Conservation (phyloP, 2,888 invertebrate genomes). For the Lithosia quadra region DNA sequence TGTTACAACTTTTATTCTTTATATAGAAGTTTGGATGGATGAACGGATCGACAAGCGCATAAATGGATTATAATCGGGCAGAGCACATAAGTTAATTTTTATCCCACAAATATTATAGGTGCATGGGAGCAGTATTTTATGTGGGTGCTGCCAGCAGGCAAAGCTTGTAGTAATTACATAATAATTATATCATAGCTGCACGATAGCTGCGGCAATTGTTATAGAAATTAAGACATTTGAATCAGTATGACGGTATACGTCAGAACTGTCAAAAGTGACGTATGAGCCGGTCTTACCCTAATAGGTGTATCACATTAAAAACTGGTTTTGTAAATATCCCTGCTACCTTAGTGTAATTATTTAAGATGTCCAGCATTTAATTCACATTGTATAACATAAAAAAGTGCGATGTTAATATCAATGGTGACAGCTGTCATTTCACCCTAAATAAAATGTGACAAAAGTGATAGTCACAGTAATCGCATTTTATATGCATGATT, state of each 20-base stretch:
- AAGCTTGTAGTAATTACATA: no score
- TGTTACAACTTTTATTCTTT: no score
- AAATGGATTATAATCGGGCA: no score
- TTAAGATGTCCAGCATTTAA: not conserved
- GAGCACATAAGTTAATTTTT: no score
- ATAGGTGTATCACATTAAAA: not conserved
- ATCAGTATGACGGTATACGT: constrained; percentile 1
- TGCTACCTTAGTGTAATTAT: not conserved
- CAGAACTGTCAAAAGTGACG: not conserved
- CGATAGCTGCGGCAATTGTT: no score
- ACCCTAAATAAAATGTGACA: not conserved
- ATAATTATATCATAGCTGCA: not conserved
- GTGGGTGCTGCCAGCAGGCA: no score
- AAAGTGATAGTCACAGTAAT: not conserved
- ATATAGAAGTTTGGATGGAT: no score
- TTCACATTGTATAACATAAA: not conserved
- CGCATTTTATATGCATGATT: not conserved
- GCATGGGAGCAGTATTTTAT: no score
- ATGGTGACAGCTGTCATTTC: constrained; percentile 2
- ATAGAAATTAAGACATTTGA: not conserved
- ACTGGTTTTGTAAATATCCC: not conserved
- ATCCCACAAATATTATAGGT: no score
- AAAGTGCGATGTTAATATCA: not conserved
- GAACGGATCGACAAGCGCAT: not conserved
- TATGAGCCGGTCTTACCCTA: not conserved